Evolutionary conservation across 2,113 vertebrate genomes (phyloP).

Genomic region (Pogonocichla stellata): DNA sequence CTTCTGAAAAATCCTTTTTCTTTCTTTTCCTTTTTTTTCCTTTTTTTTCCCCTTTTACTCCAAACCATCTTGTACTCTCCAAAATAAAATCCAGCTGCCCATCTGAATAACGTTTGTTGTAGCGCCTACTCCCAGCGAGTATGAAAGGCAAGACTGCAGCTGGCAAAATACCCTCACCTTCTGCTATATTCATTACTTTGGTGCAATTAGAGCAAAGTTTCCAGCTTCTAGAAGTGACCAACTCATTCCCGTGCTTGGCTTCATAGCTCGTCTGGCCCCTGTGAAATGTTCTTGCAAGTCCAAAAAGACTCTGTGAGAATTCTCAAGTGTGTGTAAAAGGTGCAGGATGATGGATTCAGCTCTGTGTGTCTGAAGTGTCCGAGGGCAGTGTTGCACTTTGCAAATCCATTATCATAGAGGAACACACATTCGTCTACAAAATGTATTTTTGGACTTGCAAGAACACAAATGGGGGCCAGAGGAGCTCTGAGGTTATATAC

Average conservation of each 20-base stretch:
- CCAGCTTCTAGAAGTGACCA: not conserved
- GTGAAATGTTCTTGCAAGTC: not conserved
- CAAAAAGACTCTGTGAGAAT: not conserved
- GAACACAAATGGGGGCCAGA: accelerated
- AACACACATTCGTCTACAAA: not conserved
- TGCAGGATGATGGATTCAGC: not conserved
- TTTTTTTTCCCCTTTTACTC: not conserved
- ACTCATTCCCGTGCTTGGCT: not conserved
- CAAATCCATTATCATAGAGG: not conserved
- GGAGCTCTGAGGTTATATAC: not conserved
- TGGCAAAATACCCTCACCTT: not conserved
- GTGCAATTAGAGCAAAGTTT: not conserved
- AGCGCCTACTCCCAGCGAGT: not conserved
- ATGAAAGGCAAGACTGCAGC: not conserved
- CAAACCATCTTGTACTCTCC: not conserved
- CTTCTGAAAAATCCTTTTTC: not conserved
- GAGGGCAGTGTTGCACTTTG: not conserved
- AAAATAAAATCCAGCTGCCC: not conserved
- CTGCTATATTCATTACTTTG: not conserved
- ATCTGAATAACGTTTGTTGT: not conserved
- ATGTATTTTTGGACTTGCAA: not conserved
- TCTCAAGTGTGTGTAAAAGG: accelerated
- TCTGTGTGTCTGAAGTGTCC: not conserved
- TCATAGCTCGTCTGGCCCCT: not conserved
- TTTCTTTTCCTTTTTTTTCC: accelerated